Conservation (phyloP, 2,888 invertebrate species). For the Zonitis immaculata region DNA sequence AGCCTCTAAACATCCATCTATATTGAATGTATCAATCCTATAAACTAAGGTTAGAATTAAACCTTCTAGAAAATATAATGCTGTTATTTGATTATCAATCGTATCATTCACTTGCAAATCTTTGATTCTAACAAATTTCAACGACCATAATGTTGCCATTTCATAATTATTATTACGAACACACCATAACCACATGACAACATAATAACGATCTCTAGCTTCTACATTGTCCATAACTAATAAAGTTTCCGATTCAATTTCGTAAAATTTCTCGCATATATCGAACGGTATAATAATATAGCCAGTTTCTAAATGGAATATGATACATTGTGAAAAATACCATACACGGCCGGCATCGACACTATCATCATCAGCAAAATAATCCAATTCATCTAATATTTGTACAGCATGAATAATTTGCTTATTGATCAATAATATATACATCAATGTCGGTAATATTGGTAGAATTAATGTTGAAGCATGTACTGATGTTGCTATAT, state of each 20-base stretch:
- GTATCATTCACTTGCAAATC: slow-evolving; percentile 36
- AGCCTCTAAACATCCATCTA: slow-evolving; percentile 30
- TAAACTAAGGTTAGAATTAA: slow-evolving; percentile 52
- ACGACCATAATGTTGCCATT: slow-evolving; percentile 52
- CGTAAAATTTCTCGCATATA: slow-evolving; percentile 54
- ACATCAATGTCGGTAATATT: slow-evolving; percentile 44
- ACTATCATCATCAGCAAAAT: slow-evolving; percentile 31
- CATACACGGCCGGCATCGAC: slow-evolving; percentile 49
- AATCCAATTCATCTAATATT: slow-evolving; percentile 47
- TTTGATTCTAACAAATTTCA: slow-evolving; percentile 37
- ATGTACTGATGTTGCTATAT: slow-evolving; percentile 43
- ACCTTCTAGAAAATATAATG: slow-evolving; percentile 55
- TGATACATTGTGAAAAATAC: slow-evolving; percentile 57
- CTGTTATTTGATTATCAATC: slow-evolving; percentile 48
- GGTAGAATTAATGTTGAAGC: slow-evolving; percentile 37
- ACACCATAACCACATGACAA: slow-evolving; percentile 59
- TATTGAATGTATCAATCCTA: slow-evolving; percentile 39
- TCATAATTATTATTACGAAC: slow-evolving; percentile 57
- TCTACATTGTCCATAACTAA: slow-evolving; percentile 50
- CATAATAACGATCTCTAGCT: slow-evolving; percentile 54
- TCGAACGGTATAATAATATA: slow-evolving; percentile 52
- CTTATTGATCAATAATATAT: slow-evolving; percentile 41
- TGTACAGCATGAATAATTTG: slow-evolving; percentile 46
- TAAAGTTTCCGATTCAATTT: slow-evolving; percentile 52
- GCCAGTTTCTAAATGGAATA: slow-evolving; percentile 58